These are phyloP conservation scores for Amblyteles armatorius DNA, from an alignment of 2,888 invertebrate genomes.

Conservation along the genomic window DNA sequence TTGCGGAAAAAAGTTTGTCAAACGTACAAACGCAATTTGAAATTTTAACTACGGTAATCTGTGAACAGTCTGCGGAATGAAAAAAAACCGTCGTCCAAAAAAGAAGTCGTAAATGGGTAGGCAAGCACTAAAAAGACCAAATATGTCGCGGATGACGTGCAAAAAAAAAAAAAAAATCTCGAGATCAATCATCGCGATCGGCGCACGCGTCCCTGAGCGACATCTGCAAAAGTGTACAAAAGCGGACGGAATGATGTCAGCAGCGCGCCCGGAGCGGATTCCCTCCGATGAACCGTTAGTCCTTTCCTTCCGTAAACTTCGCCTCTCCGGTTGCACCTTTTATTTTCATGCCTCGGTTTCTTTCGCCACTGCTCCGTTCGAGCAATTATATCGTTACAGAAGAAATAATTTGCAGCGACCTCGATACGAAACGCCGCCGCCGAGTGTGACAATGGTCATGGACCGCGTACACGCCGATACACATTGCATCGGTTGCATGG, in stretches of 20 bases:
- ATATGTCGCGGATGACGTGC: neutral
- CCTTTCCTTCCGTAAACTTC: slow-evolving; percentile 23
- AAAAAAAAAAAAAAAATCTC: neutral
- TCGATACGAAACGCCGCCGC: slow-evolving; percentile 29
- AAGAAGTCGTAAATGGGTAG: neutral
- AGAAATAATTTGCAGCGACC: slow-evolving; percentile 35
- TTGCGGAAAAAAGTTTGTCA: too few relatives aligned
- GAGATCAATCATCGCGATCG: neutral
- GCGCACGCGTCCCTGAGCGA: neutral
- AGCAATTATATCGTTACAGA: slow-evolving; percentile 35
- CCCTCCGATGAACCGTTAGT: slow-evolving; percentile 8
- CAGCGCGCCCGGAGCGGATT: neutral
- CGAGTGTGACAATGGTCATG: slow-evolving; percentile 21
- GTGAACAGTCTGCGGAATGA: too few relatives aligned
- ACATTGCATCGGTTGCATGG: neutral
- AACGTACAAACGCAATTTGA: too few relatives aligned
- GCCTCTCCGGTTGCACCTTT: neutral
- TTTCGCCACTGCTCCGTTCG: slow-evolving; percentile 14
- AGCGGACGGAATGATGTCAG: neutral
- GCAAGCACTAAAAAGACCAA: neutral
- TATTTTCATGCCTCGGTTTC: neutral
- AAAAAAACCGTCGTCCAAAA: neutral
- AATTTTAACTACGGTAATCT: too few relatives aligned
- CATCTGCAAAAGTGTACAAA: neutral
- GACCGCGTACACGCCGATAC: neutral